Conservation (phyloP, 2,797 vertebrate species). For the Notamacropus eugenii region DNA sequence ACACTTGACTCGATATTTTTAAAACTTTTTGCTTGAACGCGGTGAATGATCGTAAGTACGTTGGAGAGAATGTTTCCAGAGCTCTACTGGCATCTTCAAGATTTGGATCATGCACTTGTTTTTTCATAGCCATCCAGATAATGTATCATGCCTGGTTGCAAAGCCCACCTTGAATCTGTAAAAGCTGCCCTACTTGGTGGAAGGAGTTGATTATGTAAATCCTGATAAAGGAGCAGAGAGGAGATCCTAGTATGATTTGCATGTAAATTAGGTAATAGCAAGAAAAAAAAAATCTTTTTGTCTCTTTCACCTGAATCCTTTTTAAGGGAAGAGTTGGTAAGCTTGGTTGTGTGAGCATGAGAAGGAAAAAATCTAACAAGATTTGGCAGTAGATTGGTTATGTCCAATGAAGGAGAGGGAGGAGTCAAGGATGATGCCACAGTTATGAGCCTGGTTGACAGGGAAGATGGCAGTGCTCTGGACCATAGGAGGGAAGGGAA, state of each 20-base stretch:
- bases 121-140: not conserved
- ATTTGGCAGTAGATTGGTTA: not conserved
- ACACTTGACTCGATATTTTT: no score
- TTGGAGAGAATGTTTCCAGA: not conserved
- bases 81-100: not conserved
- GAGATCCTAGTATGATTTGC: not conserved
- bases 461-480: not conserved
- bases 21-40: not conserved
- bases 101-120: not conserved
- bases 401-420: not conserved
- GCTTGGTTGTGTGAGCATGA: not conserved
- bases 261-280: not conserved
- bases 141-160: not conserved
- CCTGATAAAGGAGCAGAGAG: not conserved
- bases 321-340: not conserved
- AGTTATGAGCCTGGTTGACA: not conserved
- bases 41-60: rapidly evolving
- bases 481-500: not conserved
- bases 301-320: not conserved
- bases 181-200: not conserved
- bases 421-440: not conserved
- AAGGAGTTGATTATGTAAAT: not conserved
- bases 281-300: not conserved
- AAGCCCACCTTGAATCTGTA: not conserved
- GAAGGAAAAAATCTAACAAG: not conserved